Percentiles rank a stretch among this genome's conserved stretches.
Evolutionary conservation across 2,113 vertebrate genomes (phyloP).

Genomic region (Albula glossodonta): DNA sequence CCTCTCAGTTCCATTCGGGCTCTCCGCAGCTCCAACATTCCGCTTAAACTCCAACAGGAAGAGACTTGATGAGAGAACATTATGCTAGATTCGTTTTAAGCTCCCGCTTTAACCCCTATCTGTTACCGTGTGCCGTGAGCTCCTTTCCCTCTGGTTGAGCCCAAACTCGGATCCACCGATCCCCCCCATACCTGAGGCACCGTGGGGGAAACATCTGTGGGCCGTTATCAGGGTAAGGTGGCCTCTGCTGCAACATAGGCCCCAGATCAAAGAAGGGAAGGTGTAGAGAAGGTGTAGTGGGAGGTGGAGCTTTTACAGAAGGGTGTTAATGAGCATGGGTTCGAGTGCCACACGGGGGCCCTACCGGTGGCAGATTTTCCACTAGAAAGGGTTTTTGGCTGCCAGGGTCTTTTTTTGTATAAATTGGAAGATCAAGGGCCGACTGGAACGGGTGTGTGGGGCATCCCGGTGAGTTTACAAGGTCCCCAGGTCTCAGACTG

Average conservation of each 20-base stretch:
- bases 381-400: slow-evolving; percentile 38
- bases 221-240: neutral
- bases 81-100: slow-evolving; percentile 6
- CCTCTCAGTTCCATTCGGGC: neutral
- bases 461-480: slow-evolving; percentile 44
- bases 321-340: slow-evolving; percentile 22
- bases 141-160: neutral
- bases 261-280: slow-evolving; percentile 6
- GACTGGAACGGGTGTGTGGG: slow-evolving; percentile 26
- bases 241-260: neutral
- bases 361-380: slow-evolving; percentile 22
- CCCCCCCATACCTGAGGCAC: neutral
- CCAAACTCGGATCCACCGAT: neutral
- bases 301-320: neutral
- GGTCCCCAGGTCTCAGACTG: slow-evolving; percentile 29
- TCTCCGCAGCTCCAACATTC: neutral
- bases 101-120: neutral
- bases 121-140: neutral
- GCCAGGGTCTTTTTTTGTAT: slow-evolving; percentile 30
- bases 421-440: slow-evolving; percentile 50
- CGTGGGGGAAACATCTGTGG: neutral
- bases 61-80: slow-evolving; percentile 21
- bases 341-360: slow-evolving; percentile 16
- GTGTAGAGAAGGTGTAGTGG: neutral
- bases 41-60: slow-evolving; percentile 17